Evolutionary conservation across 1,140 invertebrate species (phyloP), one percentile per base, ranked within the genome.

Genomic region (Hermetia illucens): DNA sequence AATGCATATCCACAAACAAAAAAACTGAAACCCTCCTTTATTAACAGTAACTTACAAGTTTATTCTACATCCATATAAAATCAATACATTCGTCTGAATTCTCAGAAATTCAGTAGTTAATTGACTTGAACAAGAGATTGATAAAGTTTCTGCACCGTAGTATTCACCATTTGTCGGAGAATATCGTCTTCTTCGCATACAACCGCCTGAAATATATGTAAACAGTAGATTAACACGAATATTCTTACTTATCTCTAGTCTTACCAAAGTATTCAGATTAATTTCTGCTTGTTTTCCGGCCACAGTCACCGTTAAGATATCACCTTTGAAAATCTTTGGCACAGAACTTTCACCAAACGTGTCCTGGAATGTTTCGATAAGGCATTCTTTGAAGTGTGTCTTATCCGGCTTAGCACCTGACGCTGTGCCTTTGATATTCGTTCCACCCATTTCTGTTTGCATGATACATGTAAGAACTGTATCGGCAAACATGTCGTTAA

Each of bases 401-500:
- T 77, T 58, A 60, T 90, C 84, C 45, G 85, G 75, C 55, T 87
- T 50, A 62, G 75, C 49, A 66, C 70, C 44, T 62, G 69, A 39
- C 64, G 75, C 38, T 65, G 65, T 51, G 60, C 71, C 59, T 62
- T 80, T 53, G 49, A 74, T 50, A 50, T 70, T 60, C 41, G 67
- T 61, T 47, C 79, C 74, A 46, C 75, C 66, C 41, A 74, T 61
- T 45, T 86, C 80, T 3, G 82, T 82, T 59, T 83, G 77, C 42
- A 90, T 65, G 21, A 89, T 67, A 29, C 75, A 86, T 8, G 86
- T 82, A 21, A 97, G 65, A 10, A 95, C 80, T 15, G 92, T 82
- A 68, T 98, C 94, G 2, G 94, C 91, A 63, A 88, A 97, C 88
- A 98, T 97, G 61, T 98, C 94, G 53, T 90, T 87, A 15, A 95